Base-by-base conservation (phyloP, 2,888 invertebrate genomes). In the Drosophila sordidula region DNA sequence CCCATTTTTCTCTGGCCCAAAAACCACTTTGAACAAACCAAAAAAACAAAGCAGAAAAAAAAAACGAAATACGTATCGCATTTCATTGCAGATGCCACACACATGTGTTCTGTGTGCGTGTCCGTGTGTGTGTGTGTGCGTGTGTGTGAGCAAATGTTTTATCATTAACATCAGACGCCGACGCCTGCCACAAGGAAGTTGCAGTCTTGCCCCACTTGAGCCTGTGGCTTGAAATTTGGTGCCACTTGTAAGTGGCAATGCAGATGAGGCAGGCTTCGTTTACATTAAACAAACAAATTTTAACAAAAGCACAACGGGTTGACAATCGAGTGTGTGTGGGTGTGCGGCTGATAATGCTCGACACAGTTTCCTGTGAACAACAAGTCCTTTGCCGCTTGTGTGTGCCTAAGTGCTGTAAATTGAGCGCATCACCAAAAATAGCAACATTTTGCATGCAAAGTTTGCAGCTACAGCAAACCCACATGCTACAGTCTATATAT, bases 381-480 rank as follows among this genome's bases (percentile, higher is more conserved):
- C 58, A 47, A 44, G 52, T 75, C 57, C 74, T 70, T 70, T 47
- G 45, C 57, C 38, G 46, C 36, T 26, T 32, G 32, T 45, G 44
- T 38, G 26, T 47, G 42, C 22, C 45, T 70, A 70, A 75, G 83
- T 81, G 83, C 78, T 78, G 80, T 76, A 82, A 81, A 78, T 82
- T 82, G 83, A 81, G 83, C 80, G 75, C 78, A 81, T 78, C 80
- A 65, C 73, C 69, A 71, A 75, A 71, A 77, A 69, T 71, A 72
- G 65, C 73, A 67, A 54, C 70, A 70, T 56, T 73, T 73, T 73
- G 50, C 55, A 52, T 62, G 29, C 52, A 25, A 52, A 52, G 22
- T 44, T 14, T 42, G 11, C 18, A 46, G 25, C 26, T 34, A 29
- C 32, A 36, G 26, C 16, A 47, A 52, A 32, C 34, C n/a, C 32